Evolutionary conservation across 2,797 vertebrate genomes (phyloP).

Genomic region (Gymnopithys bicolor): DNA sequence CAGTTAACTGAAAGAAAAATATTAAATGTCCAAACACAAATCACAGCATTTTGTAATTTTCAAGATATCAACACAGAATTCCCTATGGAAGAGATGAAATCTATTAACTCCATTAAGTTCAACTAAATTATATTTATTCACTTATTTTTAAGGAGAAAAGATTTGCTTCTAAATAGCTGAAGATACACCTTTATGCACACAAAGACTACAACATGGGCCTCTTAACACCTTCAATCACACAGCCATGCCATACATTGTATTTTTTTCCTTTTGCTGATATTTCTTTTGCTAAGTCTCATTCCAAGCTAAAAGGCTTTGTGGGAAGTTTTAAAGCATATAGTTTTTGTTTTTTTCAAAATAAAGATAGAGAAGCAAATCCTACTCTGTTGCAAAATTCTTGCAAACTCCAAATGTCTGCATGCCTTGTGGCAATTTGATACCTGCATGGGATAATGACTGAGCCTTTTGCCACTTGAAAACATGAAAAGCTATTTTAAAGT

Average conservation of each 20-base stretch:
- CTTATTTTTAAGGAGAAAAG: neutral
- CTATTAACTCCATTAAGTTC: neutral
- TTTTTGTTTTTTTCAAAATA: neutral
- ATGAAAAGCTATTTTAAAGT: neutral
- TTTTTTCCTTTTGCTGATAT: neutral
- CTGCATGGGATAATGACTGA: neutral
- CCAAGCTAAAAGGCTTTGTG: neutral
- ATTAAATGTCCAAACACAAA: neutral
- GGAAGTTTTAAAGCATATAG: neutral
- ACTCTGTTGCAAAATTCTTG: neutral
- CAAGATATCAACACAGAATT: neutral
- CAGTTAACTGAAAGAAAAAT: slow-evolving; percentile 50
- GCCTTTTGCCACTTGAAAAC: neutral
- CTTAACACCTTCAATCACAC: neutral
- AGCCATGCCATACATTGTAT: neutral
- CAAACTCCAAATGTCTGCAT: neutral
- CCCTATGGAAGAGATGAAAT: neutral
- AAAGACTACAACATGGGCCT: neutral
- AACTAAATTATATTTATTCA: neutral
- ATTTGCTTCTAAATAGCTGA: neutral
- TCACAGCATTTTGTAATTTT: neutral
- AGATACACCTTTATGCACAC: neutral
- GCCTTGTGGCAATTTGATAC: neutral
- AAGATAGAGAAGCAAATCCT: neutral
- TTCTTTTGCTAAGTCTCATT: neutral